These are phyloP conservation scores for Heliconius hortense DNA, from an alignment of 2,888 invertebrate species.

Conservation along the genomic window DNA sequence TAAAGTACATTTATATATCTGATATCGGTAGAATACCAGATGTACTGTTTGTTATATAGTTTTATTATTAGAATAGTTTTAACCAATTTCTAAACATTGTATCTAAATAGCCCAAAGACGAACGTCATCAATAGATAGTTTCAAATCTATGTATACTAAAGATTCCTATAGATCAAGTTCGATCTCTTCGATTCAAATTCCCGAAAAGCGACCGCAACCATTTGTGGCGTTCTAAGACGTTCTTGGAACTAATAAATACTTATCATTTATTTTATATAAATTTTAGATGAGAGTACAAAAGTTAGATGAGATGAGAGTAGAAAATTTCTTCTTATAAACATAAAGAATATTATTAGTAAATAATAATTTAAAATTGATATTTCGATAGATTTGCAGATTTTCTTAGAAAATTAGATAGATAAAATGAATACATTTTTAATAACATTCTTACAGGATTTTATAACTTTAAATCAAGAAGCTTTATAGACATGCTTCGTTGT, in stretches of 20 bases:
- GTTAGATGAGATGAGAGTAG: too few relatives aligned
- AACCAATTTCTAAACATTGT: conserved; percentile 15
- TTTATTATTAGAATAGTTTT: background rate
- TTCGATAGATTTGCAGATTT: background rate
- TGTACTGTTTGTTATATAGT: background rate
- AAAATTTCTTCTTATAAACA: too few relatives aligned
- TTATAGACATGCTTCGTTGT: too few relatives aligned
- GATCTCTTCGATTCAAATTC: conserved; percentile 14
- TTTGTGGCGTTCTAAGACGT: conserved; percentile 5
- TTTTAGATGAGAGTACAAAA: too few relatives aligned
- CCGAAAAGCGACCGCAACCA: conserved; percentile 22
- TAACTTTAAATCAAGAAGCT: too few relatives aligned
- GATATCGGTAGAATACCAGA: background rate
- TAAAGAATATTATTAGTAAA: background rate
- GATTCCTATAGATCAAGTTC: conserved; percentile 5
- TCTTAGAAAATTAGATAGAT: background rate
- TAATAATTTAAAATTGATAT: background rate
- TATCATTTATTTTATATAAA: background rate
- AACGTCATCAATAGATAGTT: conserved; percentile 15
- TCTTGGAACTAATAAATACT: background rate
- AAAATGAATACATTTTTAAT: too few relatives aligned
- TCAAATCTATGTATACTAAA: conserved; percentile 4
- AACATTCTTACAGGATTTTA: too few relatives aligned
- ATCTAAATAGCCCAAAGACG: conserved; percentile 6
- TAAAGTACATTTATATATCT: background rate